Percentiles rank a stretch among this genome's conserved stretches.
Conservation (phyloP, 2,797 vertebrate species). For the Vultur gryphus region DNA sequence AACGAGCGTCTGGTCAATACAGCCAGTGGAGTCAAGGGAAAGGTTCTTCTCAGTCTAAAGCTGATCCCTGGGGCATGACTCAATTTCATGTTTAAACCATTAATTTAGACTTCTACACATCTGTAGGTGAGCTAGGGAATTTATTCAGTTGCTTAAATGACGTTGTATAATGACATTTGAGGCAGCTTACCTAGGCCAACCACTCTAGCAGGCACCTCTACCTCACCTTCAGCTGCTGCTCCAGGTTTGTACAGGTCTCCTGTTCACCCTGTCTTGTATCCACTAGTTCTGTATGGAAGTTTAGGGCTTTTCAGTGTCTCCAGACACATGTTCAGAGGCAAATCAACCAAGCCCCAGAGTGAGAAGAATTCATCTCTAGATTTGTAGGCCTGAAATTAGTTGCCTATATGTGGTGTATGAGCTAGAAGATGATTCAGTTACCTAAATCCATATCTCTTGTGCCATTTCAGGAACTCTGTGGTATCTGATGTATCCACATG, state of each 20-base stretch:
- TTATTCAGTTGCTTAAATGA: not conserved
- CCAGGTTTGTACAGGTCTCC: not conserved
- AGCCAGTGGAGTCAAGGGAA: not conserved
- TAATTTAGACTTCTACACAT: not conserved
- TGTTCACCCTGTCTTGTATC: not conserved
- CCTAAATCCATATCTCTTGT: fast-evolving
- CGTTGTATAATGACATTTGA: not conserved
- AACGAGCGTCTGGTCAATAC: fast-evolving
- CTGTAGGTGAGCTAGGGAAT: not conserved
- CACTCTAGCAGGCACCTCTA: not conserved
- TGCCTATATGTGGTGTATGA: no score
- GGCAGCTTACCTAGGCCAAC: not conserved
- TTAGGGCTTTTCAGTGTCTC: not conserved
- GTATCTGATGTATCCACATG: not conserved
- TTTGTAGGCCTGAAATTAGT: not conserved
- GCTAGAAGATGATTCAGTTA: not conserved
- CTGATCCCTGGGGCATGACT: fast-evolving
- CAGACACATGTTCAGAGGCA: not conserved
- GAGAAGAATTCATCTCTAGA: not conserved
- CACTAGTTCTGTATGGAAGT: not conserved
- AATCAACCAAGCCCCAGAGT: not conserved
- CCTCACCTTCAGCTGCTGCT: not conserved
- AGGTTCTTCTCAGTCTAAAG: not conserved
- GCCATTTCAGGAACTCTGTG: not conserved
- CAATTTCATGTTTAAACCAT: not conserved